Conservation (phyloP, 2,797 vertebrate genomes). For the Sciurus carolinensis region DNA sequence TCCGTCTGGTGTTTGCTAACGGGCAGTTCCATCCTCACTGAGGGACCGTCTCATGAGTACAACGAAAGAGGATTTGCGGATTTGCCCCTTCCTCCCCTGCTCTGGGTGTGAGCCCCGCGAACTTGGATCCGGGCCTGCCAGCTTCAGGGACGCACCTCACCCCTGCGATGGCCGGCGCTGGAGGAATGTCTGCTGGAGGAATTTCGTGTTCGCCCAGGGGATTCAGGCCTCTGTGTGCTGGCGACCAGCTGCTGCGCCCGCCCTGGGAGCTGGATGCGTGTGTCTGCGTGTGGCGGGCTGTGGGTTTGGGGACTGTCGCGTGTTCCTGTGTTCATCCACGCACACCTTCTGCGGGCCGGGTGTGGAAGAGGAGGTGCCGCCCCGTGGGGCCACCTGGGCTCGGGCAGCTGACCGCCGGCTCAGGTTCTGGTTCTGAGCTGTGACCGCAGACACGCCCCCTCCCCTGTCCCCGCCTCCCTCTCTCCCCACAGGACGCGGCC, state of each 20-base stretch:
- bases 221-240: neutral
- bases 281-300: too few relatives aligned
- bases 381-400: too few relatives aligned
- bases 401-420: too few relatives aligned
- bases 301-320: too few relatives aligned
- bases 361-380: too few relatives aligned
- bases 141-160: neutral
- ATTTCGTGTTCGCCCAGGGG: neutral
- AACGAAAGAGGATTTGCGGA: neutral
- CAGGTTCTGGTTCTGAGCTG: too few relatives aligned
- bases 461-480: too few relatives aligned
- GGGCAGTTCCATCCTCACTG: neutral
- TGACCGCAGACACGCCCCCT: too few relatives aligned
- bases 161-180: neutral
- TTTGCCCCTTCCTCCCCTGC: neutral
- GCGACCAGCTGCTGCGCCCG: neutral
- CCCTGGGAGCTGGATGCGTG: neutral
- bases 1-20: neutral
- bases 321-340: too few relatives aligned
- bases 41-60: neutral
- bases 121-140: neutral
- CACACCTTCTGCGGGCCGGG: too few relatives aligned
- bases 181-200: slow-evolving; percentile 12
- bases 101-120: neutral
- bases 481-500: too few relatives aligned